Conservation (phyloP, 92 coral and sea anemone genomes). For the Porites lobata region DNA sequence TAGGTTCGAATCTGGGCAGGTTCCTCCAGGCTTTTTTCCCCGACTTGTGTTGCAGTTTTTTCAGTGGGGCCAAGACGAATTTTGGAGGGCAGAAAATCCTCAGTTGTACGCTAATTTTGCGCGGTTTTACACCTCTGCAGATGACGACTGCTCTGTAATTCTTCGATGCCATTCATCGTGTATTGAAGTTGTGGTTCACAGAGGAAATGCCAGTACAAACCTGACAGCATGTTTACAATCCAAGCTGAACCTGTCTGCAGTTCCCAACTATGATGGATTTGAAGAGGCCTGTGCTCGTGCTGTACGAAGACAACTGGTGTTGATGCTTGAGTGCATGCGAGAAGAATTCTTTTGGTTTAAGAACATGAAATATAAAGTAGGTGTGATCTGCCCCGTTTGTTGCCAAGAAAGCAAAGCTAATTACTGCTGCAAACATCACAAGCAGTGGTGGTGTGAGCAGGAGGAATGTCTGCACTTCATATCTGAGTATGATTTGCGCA, state of each 20-base stretch:
- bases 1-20: conserved; percentile 3
- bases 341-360: conserved; percentile 46
- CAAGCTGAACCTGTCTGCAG: neutral
- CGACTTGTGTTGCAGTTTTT: no score
- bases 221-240: neutral
- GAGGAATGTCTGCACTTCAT: no score
- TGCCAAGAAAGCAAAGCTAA: neutral
- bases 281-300: neutral
- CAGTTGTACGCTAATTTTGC: conserved; percentile 17
- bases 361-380: neutral
- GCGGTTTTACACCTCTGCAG: conserved; percentile 20
- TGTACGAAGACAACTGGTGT: neutral
- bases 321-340: conserved; percentile 4
- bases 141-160: neutral
- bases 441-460: no score
- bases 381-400: neutral
- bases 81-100: no score
- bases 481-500: no score
- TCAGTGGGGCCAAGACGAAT: no score
- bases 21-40: no score
- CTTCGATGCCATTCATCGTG: neutral
- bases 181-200: neutral
- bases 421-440: neutral
- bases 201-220: neutral
- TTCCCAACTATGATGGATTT: neutral